phyloP scores from a whole-genome alignment of 2,113 vertebrate genomes.

The Microcebus ravelobensis region DNA sequence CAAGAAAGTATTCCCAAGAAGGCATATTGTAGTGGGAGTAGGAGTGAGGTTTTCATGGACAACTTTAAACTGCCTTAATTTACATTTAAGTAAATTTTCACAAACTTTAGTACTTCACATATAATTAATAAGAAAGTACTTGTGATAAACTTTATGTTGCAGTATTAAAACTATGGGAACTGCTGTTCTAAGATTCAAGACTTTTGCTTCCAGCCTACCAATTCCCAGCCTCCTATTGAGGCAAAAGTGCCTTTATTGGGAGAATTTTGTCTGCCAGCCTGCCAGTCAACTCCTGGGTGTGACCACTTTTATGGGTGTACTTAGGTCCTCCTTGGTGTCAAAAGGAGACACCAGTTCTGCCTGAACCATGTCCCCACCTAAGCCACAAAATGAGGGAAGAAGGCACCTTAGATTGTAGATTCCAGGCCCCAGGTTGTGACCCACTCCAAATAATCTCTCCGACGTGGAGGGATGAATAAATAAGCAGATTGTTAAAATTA shows the following conservation, averaged over 20 bases:
- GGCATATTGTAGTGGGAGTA: background rate
- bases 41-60: no score
- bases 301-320: background rate
- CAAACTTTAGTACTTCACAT: background rate
- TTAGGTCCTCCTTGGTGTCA: background rate
- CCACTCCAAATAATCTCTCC: constrained; percentile 29
- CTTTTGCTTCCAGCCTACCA: constrained; percentile 17
- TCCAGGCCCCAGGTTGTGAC: background rate
- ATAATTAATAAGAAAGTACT: background rate
- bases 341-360: constrained; percentile 33
- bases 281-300: constrained; percentile 51
- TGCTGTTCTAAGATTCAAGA: background rate
- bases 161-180: background rate
- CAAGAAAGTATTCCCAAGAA: background rate
- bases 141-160: background rate
- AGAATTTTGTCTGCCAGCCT: constrained; percentile 55
- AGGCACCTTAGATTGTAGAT: constrained; percentile 9
- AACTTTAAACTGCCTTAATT: background rate
- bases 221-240: background rate
- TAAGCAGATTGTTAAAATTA: constrained; percentile 58
- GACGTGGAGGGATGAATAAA: constrained; percentile 42
- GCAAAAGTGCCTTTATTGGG: constrained; percentile 67
- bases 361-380: constrained; percentile 25
- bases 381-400: constrained; percentile 32
- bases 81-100: background rate